These are phyloP conservation scores for Athripsodes cinereus DNA, from an alignment of 2,888 invertebrate species.

Conservation along the genomic window DNA sequence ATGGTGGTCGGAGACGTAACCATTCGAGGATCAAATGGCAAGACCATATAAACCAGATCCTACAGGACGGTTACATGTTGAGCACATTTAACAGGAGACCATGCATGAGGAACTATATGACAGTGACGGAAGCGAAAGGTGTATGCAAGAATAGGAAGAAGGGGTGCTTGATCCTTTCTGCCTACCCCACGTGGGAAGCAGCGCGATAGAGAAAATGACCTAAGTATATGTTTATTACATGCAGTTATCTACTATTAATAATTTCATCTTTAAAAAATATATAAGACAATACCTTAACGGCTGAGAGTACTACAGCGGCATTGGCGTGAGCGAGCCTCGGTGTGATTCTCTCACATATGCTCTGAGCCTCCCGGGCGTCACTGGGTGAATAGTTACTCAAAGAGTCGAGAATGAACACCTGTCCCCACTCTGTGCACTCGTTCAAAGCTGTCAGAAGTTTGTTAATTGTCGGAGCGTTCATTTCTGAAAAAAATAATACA, in stretches of 20 bases:
- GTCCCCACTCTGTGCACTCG: conserved; percentile 99
- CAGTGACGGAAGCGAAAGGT: too few species aligned
- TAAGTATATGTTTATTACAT: not conserved
- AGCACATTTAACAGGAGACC: too few species aligned
- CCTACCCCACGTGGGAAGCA: too few species aligned
- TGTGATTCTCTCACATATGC: conserved; percentile 95
- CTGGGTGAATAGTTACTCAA: conserved; percentile 95
- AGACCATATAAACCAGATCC: too few species aligned
- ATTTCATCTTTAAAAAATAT: not conserved
- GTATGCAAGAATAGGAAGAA: too few species aligned
- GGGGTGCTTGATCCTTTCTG: too few species aligned
- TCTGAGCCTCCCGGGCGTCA: conserved; percentile 97
- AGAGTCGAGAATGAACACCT: conserved; percentile 97
- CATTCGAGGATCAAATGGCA: too few species aligned
- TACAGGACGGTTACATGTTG: too few species aligned
- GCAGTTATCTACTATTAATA: too few species aligned
- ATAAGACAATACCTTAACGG: conserved; percentile 74
- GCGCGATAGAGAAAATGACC: not conserved
- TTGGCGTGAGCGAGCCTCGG: conserved; percentile 97
- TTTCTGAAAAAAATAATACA: conserved; percentile 50
- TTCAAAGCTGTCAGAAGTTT: conserved; percentile 96
- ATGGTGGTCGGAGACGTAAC: too few species aligned
- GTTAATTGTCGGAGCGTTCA: conserved; percentile 97
- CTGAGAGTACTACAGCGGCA: conserved; percentile 96
- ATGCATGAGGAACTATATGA: too few species aligned